Evolutionary conservation across 2,888 invertebrate species (phyloP), one percentile per base, ranked within the genome.

Genomic region (Tuberolachnus salignus): DNA sequence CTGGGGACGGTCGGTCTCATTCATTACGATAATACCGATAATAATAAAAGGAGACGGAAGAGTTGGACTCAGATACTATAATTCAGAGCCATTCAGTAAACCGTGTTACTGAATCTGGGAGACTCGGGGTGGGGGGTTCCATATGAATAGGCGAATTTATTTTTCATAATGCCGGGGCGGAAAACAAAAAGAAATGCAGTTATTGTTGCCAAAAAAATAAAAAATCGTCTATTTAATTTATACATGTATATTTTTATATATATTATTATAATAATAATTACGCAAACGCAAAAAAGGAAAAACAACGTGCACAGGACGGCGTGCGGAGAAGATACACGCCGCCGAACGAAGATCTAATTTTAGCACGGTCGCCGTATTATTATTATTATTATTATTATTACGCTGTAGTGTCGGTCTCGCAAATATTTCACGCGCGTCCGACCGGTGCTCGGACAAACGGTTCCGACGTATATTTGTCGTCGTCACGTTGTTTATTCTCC

Each of bases 121-220:
- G 13, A 49, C 11, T n/a, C 49, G 49, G 3, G 14, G 34, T 46
- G 46, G 23, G 57, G 44, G n/a, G 19, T 34, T 34, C 6, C 6
- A 34, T 71, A 71, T 46, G 57, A 71, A 71, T 71, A 71, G 71
- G 71, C 46, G 57, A 59, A 71, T 46, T 34, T 34, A 34, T 34
- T 59, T 71, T 59, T 23, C 23, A n/a, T 55, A 34, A 26, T 16
- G 11, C 34, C 13, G 51, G 51, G 42, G 11, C 13, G 64, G 73
- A 44, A 53, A 73, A 64, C 42, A 63, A 73, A 73, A 73, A 72
- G 26, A 26, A 61, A 63, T 34, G 49, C 34, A 16, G 51, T 73
- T n/a, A 64, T 74, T 74, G 73, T 74, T 74, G 73, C 73, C 73
- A 74, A 53, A 53, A 73, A 34, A 26, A 49, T 19, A 69, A 51